Base-by-base conservation (phyloP, 1,140 invertebrate genomes). In the Papilio glaucus region DNA sequence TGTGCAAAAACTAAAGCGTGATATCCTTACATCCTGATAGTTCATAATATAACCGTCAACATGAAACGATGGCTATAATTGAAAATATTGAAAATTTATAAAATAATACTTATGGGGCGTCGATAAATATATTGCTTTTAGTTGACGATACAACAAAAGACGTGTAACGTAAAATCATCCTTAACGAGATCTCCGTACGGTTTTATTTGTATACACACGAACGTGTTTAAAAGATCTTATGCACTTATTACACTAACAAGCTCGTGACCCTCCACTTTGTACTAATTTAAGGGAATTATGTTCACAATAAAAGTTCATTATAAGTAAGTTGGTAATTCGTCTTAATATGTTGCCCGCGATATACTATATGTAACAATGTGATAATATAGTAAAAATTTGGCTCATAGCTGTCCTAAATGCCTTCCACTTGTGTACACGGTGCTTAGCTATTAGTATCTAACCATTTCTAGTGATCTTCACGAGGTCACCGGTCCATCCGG, bases 201-300 rank as follows among this genome's bases (percentile, higher is more conserved):
- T 53, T 53, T 12, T 10, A 24, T 24, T 53, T 10, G 10, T 10
- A 24, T 8, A 33, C 2, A 33, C 29, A n/a, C 3, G 21, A 53
- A 10, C 18, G 1, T 53, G 1, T 53, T 53, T 24, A 53, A 53
- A 53, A 53, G 21, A 24, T 9, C 24, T 18, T 53, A 53, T 53
- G 49, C 49, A 53, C 21, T 53, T 74, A 75, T 69, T 57, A 53
- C 60, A 72, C 42, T 71, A 77, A 77, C 78, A 41, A 77, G 45
- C 42, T 39, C 18, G 72, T 77, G 79, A 79, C 77, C 77, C 79
- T 79, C 65, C 49, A 53, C 49, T 53, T 53, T 53, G 24, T 53
- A 53, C 49, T 53, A 53, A 53, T 53, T 53, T 53, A 53, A 24
- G 49, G 49, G 49, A 53, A 53, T 53, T 49, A 49, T 21, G 18